phyloP scores from a whole-genome alignment of 2,888 invertebrate genomes.

The Apamea monoglypha region DNA sequence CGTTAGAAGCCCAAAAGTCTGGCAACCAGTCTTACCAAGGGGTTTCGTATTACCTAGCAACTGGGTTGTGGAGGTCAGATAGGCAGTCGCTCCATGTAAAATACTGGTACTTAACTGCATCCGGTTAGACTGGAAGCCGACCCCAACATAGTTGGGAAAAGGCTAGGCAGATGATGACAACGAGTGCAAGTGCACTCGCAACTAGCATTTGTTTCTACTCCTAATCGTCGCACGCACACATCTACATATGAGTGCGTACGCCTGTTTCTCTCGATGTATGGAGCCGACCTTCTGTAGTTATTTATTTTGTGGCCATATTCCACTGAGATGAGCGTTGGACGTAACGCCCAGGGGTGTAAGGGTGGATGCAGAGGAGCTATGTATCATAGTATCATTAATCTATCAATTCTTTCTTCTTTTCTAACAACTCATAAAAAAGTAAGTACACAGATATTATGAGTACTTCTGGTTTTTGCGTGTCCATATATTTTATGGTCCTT shows the following conservation, averaged over 20 bases:
- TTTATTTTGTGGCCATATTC: slow-evolving; percentile 19
- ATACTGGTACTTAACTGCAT: no score
- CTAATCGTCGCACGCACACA: no score
- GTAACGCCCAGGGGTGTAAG: slow-evolving; percentile 4
- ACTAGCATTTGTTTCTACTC: neutral
- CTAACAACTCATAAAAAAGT: neutral
- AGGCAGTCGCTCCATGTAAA: no score
- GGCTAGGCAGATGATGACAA: no score
- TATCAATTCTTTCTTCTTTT: neutral
- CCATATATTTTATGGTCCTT: no score
- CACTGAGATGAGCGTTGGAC: neutral
- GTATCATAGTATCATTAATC: neutral
- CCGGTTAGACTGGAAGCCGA: no score
- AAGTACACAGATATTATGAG: neutral
- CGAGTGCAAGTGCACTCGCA: neutral
- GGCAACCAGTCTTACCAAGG: no score
- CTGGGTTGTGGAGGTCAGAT: no score
- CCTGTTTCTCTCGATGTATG: neutral
- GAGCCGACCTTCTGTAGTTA: neutral
- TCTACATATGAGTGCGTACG: neutral
- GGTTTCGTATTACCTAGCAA: no score
- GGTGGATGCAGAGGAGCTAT: neutral
- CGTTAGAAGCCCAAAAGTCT: no score
- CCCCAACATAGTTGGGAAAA: no score
- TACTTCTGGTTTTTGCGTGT: neutral